A percentile compares a stretch with the other conserved stretches of the same genome.
These are phyloP conservation scores for Zhuqinia jingwanae DNA, from an alignment of 2,888 invertebrate species.

Conservation along the genomic window DNA sequence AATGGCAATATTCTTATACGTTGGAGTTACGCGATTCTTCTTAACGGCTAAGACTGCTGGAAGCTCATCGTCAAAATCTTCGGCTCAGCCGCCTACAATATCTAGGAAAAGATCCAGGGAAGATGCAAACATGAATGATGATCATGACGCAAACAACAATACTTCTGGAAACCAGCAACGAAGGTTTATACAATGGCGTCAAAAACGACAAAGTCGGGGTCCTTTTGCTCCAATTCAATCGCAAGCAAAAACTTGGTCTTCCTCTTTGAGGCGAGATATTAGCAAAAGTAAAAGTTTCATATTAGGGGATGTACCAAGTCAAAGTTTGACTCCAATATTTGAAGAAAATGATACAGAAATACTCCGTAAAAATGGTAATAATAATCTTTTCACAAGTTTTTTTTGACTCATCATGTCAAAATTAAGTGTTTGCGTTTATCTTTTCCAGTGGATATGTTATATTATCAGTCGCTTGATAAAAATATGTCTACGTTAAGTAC, in stretches of 20 bases:
- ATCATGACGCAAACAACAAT: conserved; percentile 7
- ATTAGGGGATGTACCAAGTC: conserved; percentile 48
- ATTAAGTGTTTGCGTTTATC: neutral
- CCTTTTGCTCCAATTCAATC: conserved; percentile 6
- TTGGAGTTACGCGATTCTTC: conserved; percentile 52
- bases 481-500: conserved; percentile 71
- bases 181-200: neutral
- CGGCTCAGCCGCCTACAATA: no score
- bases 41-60: neutral
- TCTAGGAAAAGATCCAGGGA: no score
- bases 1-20: conserved; percentile 45
- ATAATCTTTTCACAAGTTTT: no score
- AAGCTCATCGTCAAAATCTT: no score
- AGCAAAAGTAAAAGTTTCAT: conserved; percentile 60
- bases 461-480: conserved; percentile 66
- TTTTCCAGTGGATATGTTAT: conserved; percentile 71
- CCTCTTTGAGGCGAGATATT: neutral
- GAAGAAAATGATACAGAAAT: conserved; percentile 40
- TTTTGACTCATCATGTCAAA: no score
- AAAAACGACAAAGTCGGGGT: neutral
- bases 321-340: conserved; percentile 12
- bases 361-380: conserved; percentile 44
- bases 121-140: neutral
- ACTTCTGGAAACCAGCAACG: neutral
- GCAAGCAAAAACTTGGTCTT: neutral